Conservation (phyloP, 2,797 vertebrate genomes). For the Paedocypris micromegethes region DNA sequence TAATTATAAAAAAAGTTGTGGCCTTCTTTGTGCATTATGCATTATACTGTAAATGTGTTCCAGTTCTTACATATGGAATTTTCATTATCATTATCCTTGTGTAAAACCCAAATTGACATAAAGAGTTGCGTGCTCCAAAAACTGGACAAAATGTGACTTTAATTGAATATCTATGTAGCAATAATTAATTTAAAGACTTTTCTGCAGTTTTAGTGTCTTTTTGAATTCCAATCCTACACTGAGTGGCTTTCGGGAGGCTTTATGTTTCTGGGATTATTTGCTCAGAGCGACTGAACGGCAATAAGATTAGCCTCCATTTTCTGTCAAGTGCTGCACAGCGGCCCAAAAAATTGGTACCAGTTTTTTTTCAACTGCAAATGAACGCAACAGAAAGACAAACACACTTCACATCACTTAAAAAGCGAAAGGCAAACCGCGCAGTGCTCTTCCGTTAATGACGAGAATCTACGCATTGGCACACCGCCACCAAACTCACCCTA, state of each 20-base stretch:
- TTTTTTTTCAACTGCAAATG: conserved; percentile 3
- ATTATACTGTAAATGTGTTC: no score
- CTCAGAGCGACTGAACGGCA: conserved; percentile 26
- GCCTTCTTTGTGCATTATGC: no score
- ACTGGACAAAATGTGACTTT: no score
- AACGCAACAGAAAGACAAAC: neutral
- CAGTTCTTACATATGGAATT: no score
- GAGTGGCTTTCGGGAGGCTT: conserved; percentile 15
- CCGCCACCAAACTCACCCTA: neutral
- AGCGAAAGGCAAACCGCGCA: no score
- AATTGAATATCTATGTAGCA: no score
- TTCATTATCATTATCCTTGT: no score
- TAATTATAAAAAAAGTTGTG: no score
- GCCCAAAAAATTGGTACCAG: conserved; percentile 11
- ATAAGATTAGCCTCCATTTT: conserved; percentile 32
- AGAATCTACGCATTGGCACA: neutral
- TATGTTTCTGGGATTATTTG: conserved; percentile 27
- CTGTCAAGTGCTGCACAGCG: conserved; percentile 12
- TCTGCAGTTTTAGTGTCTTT: neutral
- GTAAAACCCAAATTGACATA: no score
- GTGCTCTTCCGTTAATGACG: no score
- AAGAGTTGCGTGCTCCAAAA: no score
- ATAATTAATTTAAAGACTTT: neutral
- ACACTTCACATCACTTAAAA: no score
- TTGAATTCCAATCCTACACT: neutral